Evolutionary conservation across 2,113 vertebrate species (phyloP), one percentile per base, ranked within the genome.

Genomic region (Sander vitreus): DNA sequence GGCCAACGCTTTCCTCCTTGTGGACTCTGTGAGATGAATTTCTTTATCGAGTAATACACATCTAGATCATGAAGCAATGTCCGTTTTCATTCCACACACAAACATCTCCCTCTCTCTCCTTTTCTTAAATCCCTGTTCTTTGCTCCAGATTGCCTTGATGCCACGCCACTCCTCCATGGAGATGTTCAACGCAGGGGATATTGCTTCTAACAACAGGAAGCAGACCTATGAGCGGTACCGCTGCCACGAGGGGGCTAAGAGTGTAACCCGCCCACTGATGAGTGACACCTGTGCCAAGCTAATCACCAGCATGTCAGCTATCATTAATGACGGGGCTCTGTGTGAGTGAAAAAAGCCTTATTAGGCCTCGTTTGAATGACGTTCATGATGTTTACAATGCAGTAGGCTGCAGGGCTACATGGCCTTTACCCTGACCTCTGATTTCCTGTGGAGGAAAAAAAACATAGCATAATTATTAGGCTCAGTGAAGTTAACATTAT

Each of bases 111-210:
- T 55, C 23, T 63, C 10, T 30, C 7, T 36, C 21, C 1, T 48
- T 60, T 50, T 55, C 33, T 19, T 65, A 11, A 45, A 43, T n/a
- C 16, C 3, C 16, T n/a, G 6, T 10, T 30, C 62, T 64, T 33
- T 4, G 1, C 63, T 12, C 0, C 81, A 99, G 98, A 93, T 99
- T 2, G 95, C 96, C 18, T 87, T 99, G 48, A 85, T 99, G 84
- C 98, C 98, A 2, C 97, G 91, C 5, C 96, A 97, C 86, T 94
- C 96, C 57, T 95, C 96, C 2, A 88, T 99, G 91, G 98, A 99
- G 89, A 98, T 99, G 96, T 99, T 99, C 85, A 97, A 94, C 0
- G 94, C 94, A 0, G 97, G 97, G 0, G 97, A 99, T 59, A 81
- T 95, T 0, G 77, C 93, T 4, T 96, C 98, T 18, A 89, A 94